Evolutionary conservation across 2,113 vertebrate species (phyloP).

Genomic region (Pelodiscus sinensis): DNA sequence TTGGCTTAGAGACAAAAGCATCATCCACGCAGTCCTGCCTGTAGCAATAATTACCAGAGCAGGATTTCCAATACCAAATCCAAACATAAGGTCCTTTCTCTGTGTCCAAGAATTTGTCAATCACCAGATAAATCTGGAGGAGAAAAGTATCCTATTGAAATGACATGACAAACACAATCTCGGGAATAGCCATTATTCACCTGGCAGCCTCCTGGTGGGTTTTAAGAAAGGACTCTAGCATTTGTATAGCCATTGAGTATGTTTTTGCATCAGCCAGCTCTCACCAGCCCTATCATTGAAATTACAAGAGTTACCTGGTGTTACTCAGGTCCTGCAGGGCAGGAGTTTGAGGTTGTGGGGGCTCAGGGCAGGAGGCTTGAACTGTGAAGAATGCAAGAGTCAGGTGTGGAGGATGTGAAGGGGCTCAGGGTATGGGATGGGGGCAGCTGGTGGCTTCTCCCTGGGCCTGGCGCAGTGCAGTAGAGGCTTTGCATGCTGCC

Average conservation of each 20-base stretch:
- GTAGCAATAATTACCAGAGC: not conserved
- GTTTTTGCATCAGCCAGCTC: not conserved
- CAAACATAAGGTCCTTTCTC: not conserved
- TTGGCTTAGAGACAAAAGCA: not conserved
- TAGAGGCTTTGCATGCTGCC: too few relatives aligned
- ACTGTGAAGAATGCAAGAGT: too few relatives aligned
- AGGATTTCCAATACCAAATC: conserved; percentile 7
- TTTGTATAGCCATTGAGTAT: not conserved
- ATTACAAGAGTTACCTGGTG: not conserved
- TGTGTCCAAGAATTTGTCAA: not conserved
- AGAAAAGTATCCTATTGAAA: not conserved
- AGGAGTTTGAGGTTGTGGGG: too few relatives aligned
- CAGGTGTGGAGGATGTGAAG: too few relatives aligned
- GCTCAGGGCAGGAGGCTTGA: too few relatives aligned
- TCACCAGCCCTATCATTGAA: not conserved
- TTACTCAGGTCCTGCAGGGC: too few relatives aligned
- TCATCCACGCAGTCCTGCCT: not conserved
- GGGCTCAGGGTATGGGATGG: too few relatives aligned
- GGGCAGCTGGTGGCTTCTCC: too few relatives aligned
- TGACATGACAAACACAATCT: not conserved
- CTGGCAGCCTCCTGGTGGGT: not conserved
- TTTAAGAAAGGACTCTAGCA: not conserved
- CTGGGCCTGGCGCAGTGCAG: too few relatives aligned
- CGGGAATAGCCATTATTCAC: not conserved
- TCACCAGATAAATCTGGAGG: not conserved